Evolutionary conservation across 2,888 invertebrate genomes (phyloP), one percentile per base, ranked within the genome.

Genomic region (Chrysolina oricalcia): DNA sequence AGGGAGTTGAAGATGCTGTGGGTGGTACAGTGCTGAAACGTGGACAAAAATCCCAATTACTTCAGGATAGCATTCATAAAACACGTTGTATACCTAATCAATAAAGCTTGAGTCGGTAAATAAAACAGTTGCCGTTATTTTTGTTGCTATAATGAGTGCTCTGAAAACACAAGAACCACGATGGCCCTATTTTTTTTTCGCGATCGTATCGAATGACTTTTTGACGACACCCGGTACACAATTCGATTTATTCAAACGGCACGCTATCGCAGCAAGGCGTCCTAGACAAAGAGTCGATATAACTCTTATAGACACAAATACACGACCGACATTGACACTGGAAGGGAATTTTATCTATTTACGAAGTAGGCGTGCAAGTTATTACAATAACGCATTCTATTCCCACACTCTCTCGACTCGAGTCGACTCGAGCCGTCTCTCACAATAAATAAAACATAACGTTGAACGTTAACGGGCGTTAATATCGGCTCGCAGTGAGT

Each of bases 271-370:
- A 59, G 59, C 59, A n/a, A 27, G 59, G 23, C 23, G 59, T 59
- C 59, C 59, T 59, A 59, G 59, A 59, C 59, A 59, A 35, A 59
- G 59, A 23, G 53, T 21, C 53, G 53, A 21, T 53, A 53, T 53
- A 53, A 53, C 53, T 53, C 23, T 23, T 15, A 27, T 59, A 59
- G 59, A 27, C n/a, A 59, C n/a, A 59, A 27, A 56, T 50, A 70
- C 73, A 53, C 79, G 81, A 79, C 17, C 79, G 81, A 80, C 82
- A 81, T 81, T 81, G 82, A 81, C 81, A 82, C 72, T 81, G 81
- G 64, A 72, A 74, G 74, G 72, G 23, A 74, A 77, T 75, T 74
- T 73, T 80, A 81, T 82, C 82, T 81, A 81, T 82, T 82, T 78
- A 78, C 80, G 50, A 70, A 71, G 82, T 81, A 80, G 82, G 82